Evolutionary conservation across 2,797 vertebrate genomes (phyloP).

Genomic region (Momotus momota): DNA sequence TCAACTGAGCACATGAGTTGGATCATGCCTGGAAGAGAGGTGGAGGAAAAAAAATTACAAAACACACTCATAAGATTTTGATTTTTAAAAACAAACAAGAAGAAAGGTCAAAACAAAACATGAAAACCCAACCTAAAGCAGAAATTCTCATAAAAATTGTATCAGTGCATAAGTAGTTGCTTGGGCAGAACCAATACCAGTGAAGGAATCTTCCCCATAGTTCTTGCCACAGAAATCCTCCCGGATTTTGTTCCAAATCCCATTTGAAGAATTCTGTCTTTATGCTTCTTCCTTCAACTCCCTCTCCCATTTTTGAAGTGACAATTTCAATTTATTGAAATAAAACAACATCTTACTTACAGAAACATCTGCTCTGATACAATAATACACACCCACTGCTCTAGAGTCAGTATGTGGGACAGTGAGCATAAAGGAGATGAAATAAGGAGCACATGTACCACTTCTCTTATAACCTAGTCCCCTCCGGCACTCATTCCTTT

Average conservation of each 20-base stretch:
- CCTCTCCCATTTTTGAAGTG: neutral
- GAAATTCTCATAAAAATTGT: neutral
- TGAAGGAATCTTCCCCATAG: neutral
- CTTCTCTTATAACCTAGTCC: neutral
- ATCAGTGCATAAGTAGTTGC: neutral
- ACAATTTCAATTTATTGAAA: slow-evolving; percentile 5
- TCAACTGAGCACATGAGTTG: neutral
- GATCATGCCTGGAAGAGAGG: neutral
- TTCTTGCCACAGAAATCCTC: neutral
- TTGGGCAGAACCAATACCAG: neutral
- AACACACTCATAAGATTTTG: neutral
- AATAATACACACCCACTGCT: neutral
- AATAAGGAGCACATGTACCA: neutral
- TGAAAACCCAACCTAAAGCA: neutral
- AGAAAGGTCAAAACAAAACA: neutral
- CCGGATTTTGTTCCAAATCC: neutral
- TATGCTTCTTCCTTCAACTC: neutral
- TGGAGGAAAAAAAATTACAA: neutral
- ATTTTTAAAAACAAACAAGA: neutral
- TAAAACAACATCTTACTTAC: neutral
- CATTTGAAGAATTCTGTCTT: neutral
- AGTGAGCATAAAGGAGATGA: neutral
- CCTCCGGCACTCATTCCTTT: neutral
- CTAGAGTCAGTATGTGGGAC: neutral
- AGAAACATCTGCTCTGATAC: slow-evolving; percentile 4